Conservation (phyloP, 2,113 vertebrate genomes). For the Stegastes partitus region DNA sequence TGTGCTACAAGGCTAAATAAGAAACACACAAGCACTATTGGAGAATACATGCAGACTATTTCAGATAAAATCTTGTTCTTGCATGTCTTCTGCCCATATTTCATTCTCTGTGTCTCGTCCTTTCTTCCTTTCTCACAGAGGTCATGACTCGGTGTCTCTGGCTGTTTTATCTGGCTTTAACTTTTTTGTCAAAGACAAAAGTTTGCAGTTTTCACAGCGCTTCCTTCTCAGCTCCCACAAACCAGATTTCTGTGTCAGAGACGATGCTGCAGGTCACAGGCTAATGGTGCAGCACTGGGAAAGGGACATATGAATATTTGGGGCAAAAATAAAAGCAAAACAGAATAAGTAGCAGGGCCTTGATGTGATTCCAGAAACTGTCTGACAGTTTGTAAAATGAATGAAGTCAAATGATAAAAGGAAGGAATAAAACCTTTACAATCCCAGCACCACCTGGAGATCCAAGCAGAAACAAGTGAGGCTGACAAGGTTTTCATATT, state of each 20-base stretch:
- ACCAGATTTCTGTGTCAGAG: slow-evolving; percentile 12
- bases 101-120: slow-evolving; percentile 17
- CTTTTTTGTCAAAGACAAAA: background rate
- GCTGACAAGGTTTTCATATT: too few relatives aligned
- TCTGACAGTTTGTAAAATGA: background rate
- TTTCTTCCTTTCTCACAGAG: slow-evolving; percentile 9
- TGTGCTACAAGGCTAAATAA: slow-evolving; percentile 3
- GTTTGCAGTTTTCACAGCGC: slow-evolving; percentile 20
- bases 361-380: background rate
- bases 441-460: background rate
- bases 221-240: slow-evolving; percentile 17
- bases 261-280: background rate
- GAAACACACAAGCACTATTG: background rate
- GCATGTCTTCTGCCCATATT: slow-evolving; percentile 27
- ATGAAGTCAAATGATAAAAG: background rate
- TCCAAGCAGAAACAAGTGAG: too few relatives aligned
- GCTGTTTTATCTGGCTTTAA: slow-evolving; percentile 1
- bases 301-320: background rate
- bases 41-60: background rate
- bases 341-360: too few relatives aligned
- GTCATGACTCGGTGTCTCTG: slow-evolving; percentile 5
- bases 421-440: slow-evolving; percentile 1
- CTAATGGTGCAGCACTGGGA: background rate
- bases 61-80: slow-evolving; percentile 11
- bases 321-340: background rate